These are phyloP conservation scores for Zaprionus bogoriensis DNA, from an alignment of 2,888 invertebrate species.

Conservation along the genomic window DNA sequence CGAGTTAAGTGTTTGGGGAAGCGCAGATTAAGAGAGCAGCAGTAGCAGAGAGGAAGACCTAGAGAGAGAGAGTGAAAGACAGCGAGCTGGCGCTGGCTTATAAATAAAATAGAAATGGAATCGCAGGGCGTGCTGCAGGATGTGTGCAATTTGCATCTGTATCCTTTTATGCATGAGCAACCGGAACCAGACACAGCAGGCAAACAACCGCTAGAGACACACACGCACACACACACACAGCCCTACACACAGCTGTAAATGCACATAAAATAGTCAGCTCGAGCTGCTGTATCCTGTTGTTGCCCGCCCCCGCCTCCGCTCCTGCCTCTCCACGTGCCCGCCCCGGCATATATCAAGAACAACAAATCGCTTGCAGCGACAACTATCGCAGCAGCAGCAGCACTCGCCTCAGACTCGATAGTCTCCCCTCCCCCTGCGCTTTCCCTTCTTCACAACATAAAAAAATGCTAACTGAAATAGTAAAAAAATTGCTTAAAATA, in stretches of 20 bases:
- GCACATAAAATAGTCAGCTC: slow-evolving; percentile 58
- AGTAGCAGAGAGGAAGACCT: no score
- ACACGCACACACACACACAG: slow-evolving; percentile 18
- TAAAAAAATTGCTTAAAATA: not conserved
- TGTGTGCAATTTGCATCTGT: slow-evolving; percentile 69
- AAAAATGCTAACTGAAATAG: slow-evolving; percentile 25
- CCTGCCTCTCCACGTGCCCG: no score
- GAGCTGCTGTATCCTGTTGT: slow-evolving; percentile 20
- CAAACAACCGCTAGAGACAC: slow-evolving; percentile 32
- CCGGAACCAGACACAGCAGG: slow-evolving; percentile 39
- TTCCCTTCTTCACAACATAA: not conserved
- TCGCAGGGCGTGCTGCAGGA: slow-evolving; percentile 32
- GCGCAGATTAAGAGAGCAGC: no score
- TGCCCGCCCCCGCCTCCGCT: not conserved
- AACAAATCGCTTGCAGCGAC: slow-evolving; percentile 71
- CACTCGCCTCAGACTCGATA: slow-evolving; percentile 14
- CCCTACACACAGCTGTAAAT: slow-evolving; percentile 45
- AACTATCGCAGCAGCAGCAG: slow-evolving; percentile 46
- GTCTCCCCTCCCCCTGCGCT: not conserved
- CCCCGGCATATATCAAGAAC: slow-evolving; percentile 21
- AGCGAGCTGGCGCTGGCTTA: slow-evolving; percentile 8
- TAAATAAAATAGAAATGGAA: slow-evolving; percentile 56
- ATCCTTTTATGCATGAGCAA: slow-evolving; percentile 63
- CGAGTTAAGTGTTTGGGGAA: no score
- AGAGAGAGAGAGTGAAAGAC: slow-evolving; percentile 17